Conservation (phyloP, 1,140 invertebrate genomes). For the Limonius californicus region DNA sequence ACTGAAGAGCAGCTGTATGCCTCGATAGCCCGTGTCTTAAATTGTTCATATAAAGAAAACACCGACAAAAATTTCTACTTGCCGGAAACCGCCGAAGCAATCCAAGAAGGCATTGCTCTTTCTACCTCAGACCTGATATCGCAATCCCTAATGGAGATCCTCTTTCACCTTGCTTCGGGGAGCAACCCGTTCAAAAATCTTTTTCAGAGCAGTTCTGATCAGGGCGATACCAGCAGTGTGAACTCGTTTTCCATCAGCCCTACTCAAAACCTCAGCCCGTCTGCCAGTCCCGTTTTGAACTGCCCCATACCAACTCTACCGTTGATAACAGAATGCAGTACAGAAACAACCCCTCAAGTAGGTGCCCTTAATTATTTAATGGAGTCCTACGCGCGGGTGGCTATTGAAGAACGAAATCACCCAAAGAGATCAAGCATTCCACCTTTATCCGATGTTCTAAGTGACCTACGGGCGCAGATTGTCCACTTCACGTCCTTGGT, state of each 20-base stretch:
- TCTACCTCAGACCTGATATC: conserved; percentile 55
- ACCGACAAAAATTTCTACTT: conserved; percentile 59
- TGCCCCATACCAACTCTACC: conserved; percentile 42
- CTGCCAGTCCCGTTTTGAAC: conserved; percentile 46
- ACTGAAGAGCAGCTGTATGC: conserved; percentile 59
- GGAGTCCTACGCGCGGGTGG: conserved; percentile 65
- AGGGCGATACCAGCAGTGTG: conserved; percentile 46
- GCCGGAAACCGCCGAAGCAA: conserved; percentile 56
- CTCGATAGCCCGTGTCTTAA: conserved; percentile 60
- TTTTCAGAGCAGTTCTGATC: conserved; percentile 48
- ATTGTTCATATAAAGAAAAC: conserved; percentile 61
- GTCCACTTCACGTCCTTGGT: conserved; percentile 59
- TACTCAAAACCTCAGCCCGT: conserved; percentile 32
- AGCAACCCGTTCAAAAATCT: conserved; percentile 59
- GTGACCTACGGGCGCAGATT: conserved; percentile 59
- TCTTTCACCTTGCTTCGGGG: conserved; percentile 58
- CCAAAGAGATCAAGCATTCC: conserved; percentile 64
- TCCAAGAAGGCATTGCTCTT: conserved; percentile 49
- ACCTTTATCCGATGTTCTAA: conserved; percentile 53
- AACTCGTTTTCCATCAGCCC: conserved; percentile 39
- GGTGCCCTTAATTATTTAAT: conserved; percentile 56
- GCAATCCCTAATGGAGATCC: conserved; percentile 66
- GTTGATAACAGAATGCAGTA: conserved; percentile 41
- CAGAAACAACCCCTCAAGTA: conserved; percentile 47
- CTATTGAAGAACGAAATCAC: conserved; percentile 64